Conservation (phyloP, 2,888 invertebrate species). For the Pyrochroa serraticornis region DNA sequence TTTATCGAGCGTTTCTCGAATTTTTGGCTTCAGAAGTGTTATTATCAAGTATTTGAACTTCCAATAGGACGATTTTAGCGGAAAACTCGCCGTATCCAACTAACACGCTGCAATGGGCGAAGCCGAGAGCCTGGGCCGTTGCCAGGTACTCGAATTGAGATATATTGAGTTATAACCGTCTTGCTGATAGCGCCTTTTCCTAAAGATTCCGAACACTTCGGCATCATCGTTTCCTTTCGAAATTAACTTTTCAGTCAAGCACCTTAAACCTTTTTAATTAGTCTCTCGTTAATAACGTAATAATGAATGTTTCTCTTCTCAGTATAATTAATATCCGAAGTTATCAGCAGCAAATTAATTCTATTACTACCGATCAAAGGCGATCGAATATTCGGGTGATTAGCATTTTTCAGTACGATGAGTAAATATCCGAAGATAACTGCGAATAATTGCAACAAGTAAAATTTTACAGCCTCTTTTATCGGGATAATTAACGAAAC, state of each 20-base stretch:
- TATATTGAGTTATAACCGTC: constrained; percentile 31
- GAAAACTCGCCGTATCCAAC: constrained; percentile 11
- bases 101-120: constrained; percentile 22
- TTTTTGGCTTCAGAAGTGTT: not conserved
- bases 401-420: not conserved
- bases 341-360: no score
- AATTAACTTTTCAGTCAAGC: constrained; percentile 19
- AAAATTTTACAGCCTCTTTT: constrained; percentile 22
- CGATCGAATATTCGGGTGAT: no score
- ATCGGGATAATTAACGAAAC: constrained; percentile 24
- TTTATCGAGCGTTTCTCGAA: not conserved
- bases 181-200: constrained; percentile 27
- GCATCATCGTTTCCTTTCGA: constrained; percentile 6
- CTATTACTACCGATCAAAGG: no score
- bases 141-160: constrained; percentile 28
- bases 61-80: constrained; percentile 9
- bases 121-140: constrained; percentile 24
- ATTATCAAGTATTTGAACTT: constrained; percentile 17
- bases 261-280: constrained; percentile 25
- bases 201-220: constrained; percentile 17
- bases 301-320: constrained; percentile 1
- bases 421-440: constrained; percentile 1
- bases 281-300: constrained; percentile 13
- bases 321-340: not conserved
- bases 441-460: constrained; percentile 11